Conservation (phyloP, 2,888 invertebrate species). For the Eupithecia abbreviata region DNA sequence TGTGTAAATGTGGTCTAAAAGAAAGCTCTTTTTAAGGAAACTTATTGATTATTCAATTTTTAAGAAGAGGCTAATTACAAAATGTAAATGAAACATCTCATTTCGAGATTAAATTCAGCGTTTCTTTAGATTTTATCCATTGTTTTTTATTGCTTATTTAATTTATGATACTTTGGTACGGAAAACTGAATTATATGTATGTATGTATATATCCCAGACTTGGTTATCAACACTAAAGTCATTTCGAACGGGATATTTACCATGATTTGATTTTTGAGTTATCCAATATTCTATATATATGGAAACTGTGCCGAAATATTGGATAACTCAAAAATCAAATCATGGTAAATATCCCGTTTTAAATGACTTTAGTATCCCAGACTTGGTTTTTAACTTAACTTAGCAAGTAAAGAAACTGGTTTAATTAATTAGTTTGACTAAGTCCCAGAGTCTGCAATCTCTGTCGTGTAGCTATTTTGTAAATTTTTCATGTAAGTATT, state of each 20-base stretch:
- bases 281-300: too few species aligned
- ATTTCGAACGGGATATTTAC: too few species aligned
- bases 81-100: constrained; percentile 33
- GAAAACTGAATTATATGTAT: background rate
- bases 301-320: too few species aligned
- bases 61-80: constrained; percentile 29
- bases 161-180: too few species aligned
- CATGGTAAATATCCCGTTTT: too few species aligned
- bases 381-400: background rate
- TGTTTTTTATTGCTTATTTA: background rate
- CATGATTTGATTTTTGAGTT: too few species aligned
- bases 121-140: background rate
- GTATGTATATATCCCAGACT: background rate
- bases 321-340: too few species aligned
- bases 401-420: background rate
- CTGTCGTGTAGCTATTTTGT: background rate
- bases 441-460: background rate
- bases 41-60: constrained; percentile 35
- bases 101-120: background rate
- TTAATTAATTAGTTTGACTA: background rate
- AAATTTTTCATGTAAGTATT: too few species aligned
- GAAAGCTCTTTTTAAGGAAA: constrained; percentile 22
- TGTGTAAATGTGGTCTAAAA: constrained; percentile 6
- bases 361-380: too few species aligned
- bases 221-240: too few species aligned